Evolutionary conservation across 2,113 vertebrate species (phyloP).

Genomic region (Aegithalos caudatus): DNA sequence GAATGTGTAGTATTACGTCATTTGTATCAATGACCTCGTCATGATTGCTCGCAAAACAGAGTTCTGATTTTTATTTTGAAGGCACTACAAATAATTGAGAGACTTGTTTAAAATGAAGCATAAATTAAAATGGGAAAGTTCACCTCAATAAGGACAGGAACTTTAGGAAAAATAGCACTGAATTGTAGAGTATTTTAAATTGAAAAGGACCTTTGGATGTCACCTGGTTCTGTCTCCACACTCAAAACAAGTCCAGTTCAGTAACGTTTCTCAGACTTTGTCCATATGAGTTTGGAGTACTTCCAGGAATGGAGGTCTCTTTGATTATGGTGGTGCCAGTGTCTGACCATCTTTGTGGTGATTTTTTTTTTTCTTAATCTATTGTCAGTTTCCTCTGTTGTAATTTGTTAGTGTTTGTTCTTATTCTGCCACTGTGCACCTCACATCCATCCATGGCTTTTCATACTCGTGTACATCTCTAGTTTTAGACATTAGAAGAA

Average conservation of each 20-base stretch:
- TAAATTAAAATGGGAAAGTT: neutral
- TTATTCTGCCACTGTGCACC: neutral
- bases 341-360: neutral
- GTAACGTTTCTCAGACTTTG: neutral
- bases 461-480: neutral
- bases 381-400: neutral
- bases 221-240: neutral
- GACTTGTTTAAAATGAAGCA: neutral
- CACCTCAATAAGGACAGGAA: neutral
- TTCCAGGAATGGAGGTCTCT: neutral
- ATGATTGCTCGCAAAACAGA: neutral
- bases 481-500: neutral
- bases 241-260: neutral
- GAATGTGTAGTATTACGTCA: neutral
- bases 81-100: neutral
- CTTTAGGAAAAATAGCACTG: neutral
- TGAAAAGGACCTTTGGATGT: neutral
- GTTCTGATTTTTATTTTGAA: neutral
- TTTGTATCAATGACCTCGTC: neutral
- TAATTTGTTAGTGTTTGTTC: neutral
- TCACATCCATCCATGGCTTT: accelerated
- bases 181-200: neutral
- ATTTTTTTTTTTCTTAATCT: neutral
- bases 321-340: neutral
- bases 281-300: neutral